Percentiles rank a stretch among this genome's conserved stretches.
phyloP scores from a whole-genome alignment of 2,888 invertebrate genomes.

The Noctua janthina region DNA sequence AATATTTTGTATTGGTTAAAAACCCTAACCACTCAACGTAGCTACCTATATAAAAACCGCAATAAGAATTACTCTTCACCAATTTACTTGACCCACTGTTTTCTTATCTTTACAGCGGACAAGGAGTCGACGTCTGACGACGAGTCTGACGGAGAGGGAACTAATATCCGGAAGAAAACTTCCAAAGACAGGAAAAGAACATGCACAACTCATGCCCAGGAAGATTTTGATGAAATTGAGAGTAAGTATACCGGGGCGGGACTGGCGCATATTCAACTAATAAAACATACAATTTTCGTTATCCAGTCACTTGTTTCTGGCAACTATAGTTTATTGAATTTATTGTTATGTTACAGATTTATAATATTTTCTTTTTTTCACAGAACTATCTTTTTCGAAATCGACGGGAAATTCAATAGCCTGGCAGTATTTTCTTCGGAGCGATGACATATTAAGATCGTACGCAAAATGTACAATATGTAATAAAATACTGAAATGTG shows the following conservation, averaged over 20 bases:
- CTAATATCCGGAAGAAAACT: not conserved
- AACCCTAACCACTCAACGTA: not conserved
- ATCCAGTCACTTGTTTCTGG: too few relatives aligned
- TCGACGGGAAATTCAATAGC: conserved; percentile 3
- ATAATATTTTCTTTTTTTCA: not conserved
- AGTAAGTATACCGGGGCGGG: not conserved
- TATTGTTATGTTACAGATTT: not conserved
- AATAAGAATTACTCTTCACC: not conserved
- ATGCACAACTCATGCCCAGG: not conserved
- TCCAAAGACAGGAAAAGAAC: not conserved
- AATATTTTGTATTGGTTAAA: not conserved
- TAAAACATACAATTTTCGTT: too few relatives aligned
- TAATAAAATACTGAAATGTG: conserved; percentile 36
- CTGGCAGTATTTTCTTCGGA: conserved; percentile 33
- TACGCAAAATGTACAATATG: conserved; percentile 38
- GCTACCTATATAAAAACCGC: not conserved
- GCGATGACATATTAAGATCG: conserved; percentile 13
- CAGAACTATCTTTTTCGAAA: conserved; percentile 27
- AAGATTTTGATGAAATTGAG: not conserved
- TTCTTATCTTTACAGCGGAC: conserved; percentile 7
- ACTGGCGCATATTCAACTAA: too few relatives aligned
- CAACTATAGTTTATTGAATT: too few relatives aligned
- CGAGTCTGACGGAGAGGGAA: conserved; percentile 2
- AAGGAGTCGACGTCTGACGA: not conserved
- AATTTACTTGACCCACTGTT: not conserved